Evolutionary conservation across 2,113 vertebrate genomes (phyloP).

Genomic region (Bos indicus): DNA sequence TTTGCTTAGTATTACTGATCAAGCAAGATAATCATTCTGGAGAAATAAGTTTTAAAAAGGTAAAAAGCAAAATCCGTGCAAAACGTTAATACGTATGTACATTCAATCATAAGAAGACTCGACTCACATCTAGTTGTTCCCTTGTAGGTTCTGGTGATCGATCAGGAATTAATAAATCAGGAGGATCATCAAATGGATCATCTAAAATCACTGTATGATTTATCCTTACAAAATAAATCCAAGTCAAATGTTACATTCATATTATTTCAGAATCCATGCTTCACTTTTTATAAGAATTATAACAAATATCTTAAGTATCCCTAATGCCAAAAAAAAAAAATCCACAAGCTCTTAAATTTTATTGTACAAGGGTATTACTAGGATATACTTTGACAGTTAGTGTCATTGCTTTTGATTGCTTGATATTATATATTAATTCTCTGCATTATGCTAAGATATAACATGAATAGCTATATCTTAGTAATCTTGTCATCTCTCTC

Average conservation of each 20-base stretch:
- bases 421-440: background rate
- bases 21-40: slow-evolving; percentile 27
- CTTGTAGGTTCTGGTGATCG: slow-evolving; percentile 94
- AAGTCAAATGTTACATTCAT: background rate
- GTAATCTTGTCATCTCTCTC: slow-evolving; percentile 5
- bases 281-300: background rate
- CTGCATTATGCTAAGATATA: background rate
- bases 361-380: background rate
- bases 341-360: background rate
- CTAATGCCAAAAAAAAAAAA: background rate
- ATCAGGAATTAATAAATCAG: slow-evolving; percentile 90
- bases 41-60: background rate
- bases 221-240: slow-evolving; percentile 84
- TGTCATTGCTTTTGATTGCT: background rate
- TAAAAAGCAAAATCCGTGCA: background rate
- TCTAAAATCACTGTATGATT: slow-evolving; percentile 98
- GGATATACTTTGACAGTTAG: background rate
- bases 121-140: slow-evolving; percentile 94
- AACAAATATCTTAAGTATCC: background rate
- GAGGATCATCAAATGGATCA: slow-evolving; percentile 95
- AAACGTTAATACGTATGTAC: background rate
- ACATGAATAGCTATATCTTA: background rate
- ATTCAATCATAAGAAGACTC: background rate
- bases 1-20: background rate
- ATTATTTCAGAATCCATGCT: slow-evolving; percentile 25